Percentiles rank a stretch among this genome's conserved stretches.
Evolutionary conservation across 2,888 invertebrate genomes (phyloP).

Genomic region (Campopleginae sp.): DNA sequence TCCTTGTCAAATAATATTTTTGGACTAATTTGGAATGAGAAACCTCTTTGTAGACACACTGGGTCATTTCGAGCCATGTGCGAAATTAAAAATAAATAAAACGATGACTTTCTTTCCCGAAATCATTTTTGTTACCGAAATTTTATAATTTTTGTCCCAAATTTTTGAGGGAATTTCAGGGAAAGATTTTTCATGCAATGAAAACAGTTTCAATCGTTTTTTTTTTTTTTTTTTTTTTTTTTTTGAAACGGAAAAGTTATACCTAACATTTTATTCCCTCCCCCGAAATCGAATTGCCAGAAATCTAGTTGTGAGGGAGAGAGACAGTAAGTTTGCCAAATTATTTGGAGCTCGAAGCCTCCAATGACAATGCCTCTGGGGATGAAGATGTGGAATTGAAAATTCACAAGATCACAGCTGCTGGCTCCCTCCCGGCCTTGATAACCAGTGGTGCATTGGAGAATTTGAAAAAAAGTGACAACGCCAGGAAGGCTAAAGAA

Average conservation of each 20-base stretch:
- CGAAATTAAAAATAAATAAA: too few relatives aligned
- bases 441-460: conserved; percentile 50
- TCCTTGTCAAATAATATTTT: background rate
- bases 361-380: conserved; percentile 31
- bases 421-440: conserved; percentile 73
- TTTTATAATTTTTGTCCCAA: background rate
- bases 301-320: conserved; percentile 63
- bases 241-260: conserved; percentile 77
- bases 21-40: background rate
- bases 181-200: background rate
- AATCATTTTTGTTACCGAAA: background rate
- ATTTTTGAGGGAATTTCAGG: background rate
- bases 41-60: too few relatives aligned
- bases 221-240: too few relatives aligned
- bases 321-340: conserved; percentile 85
- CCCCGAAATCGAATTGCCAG: conserved; percentile 60
- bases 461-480: conserved; percentile 35
- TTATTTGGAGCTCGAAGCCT: conserved; percentile 84
- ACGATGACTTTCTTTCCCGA: too few relatives aligned
- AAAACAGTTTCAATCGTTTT: background rate
- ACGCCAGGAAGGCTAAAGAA: conserved; percentile 69
- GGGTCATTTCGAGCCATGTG: too few relatives aligned
- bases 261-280: conserved; percentile 76
- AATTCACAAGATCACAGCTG: conserved; percentile 59
- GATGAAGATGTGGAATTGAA: conserved; percentile 47